Conservation (phyloP, 2,113 vertebrate genomes). For the Maccullochella peelii region DNA sequence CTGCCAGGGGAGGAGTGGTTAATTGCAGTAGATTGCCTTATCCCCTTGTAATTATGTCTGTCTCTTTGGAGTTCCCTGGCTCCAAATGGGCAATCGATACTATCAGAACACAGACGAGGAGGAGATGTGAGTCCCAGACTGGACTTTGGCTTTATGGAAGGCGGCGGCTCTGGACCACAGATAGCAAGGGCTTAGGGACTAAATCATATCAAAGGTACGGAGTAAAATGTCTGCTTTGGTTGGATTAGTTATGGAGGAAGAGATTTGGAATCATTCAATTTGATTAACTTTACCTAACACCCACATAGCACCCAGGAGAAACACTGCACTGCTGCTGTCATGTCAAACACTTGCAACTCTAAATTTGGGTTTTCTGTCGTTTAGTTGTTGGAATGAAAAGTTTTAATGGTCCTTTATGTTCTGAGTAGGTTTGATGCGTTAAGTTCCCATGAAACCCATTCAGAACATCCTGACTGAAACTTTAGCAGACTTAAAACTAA, state of each 20-base stretch:
- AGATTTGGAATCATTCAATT: slow-evolving; percentile 19
- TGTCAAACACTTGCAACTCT: not conserved
- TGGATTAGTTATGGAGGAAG: slow-evolving; percentile 17
- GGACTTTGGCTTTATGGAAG: slow-evolving; percentile 40
- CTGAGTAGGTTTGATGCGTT: not conserved
- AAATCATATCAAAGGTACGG: slow-evolving; percentile 35
- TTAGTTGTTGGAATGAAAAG: slow-evolving; percentile 15
- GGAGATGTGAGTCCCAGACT: slow-evolving; percentile 52
- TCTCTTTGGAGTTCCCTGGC: slow-evolving; percentile 74
- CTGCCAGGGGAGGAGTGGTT: slow-evolving; percentile 81
- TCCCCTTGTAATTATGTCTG: slow-evolving; percentile 84
- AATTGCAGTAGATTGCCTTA: slow-evolving; percentile 90
- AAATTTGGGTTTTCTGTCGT: not conserved
- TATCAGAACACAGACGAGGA: slow-evolving; percentile 65
- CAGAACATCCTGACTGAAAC: slow-evolving; percentile 6
- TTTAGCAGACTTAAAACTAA: slow-evolving; percentile 7
- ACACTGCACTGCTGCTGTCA: not conserved
- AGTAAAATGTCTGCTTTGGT: slow-evolving; percentile 28
- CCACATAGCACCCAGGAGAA: slow-evolving; percentile 21
- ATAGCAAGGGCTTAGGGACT: slow-evolving; percentile 37
- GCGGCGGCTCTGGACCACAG: slow-evolving; percentile 34
- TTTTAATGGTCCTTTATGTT: slow-evolving; percentile 9
- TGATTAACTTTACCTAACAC: slow-evolving; percentile 30
- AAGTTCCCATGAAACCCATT: slow-evolving; percentile 1
- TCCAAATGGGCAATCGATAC: slow-evolving; percentile 82